Percentiles rank a stretch among this genome's conserved stretches.
These are phyloP conservation scores for Acanthopleura granulata DNA, from an alignment of 2,888 invertebrate genomes.

Conservation along the genomic window DNA sequence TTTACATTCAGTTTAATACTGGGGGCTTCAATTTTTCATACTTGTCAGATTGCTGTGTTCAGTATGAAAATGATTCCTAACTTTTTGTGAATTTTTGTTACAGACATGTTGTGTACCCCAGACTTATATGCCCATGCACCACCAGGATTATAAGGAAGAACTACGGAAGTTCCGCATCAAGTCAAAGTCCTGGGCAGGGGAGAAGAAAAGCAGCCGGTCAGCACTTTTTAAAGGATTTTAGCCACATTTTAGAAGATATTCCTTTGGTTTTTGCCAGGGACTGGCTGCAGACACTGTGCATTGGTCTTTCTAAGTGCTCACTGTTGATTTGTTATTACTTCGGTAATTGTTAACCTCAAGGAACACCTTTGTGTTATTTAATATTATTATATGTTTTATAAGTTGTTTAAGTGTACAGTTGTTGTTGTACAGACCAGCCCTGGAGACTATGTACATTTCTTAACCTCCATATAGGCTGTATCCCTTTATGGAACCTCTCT, in stretches of 20 bases:
- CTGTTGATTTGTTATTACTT: conserved; percentile 6
- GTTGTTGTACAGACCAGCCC: neutral
- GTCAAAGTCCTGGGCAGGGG: conserved; percentile 76
- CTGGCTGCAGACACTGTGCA: neutral
- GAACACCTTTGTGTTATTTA: conserved; percentile 8
- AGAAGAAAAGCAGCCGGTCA: conserved; percentile 28
- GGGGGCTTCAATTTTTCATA: neutral
- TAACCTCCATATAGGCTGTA: too few relatives aligned
- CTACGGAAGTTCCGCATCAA: conserved; percentile 82
- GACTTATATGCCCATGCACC: conserved; percentile 87
- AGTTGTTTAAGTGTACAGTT: conserved; percentile 1
- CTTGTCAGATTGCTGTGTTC: neutral
- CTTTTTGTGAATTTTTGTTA: conserved; percentile 24
- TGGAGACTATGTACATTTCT: too few relatives aligned
- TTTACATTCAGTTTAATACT: too few relatives aligned
- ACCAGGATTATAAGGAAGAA: conserved; percentile 82
- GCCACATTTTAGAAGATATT: neutral
- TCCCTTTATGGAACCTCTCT: too few relatives aligned
- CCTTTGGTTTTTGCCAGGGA: neutral
- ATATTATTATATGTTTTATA: conserved; percentile 10
- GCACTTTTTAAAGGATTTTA: conserved; percentile 12
- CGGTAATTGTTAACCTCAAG: neutral
- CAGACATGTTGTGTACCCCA: conserved; percentile 80
- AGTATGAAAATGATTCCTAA: neutral
- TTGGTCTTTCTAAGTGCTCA: conserved; percentile 9